Base-by-base conservation (phyloP, 1,140 invertebrate genomes). In the Agrypnia vestita region DNA sequence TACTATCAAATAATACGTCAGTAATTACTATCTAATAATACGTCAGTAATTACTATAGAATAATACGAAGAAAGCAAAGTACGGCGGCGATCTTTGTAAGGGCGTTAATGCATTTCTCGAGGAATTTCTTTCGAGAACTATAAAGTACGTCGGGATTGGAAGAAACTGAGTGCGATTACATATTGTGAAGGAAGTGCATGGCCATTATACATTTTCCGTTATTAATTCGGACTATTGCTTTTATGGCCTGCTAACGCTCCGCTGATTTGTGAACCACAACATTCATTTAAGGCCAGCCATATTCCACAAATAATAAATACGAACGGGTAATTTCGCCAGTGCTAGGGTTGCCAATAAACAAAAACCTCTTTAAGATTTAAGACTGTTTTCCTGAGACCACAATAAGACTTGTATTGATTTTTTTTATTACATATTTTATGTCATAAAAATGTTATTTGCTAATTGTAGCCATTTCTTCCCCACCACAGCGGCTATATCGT, bases 191-290 rank as follows among this genome's bases (percentile, higher is more conserved):
- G 44, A 69, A 69, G 44, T 69, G 43, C 64, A 69, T 15, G 64
- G 17, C 43, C 64, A 69, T 69, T 69, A 69, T 47, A 46, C 44
- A 69, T 15, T 69, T 47, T 17, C 43, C 64, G 43, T 69, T 69
- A 49, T 69, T 69, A 69, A 47, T 69, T 47, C 64, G 35, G 44
- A 69, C 64, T 49, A 69, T 69, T 69, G 44, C 64, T 47, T 69
- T 69, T 69, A 56, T 73, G 71, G 53, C 53, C 71, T 56, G 71
- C 71, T 73, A 73, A 73, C 71, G 71, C 71, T 53, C 21, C 13
- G 19, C 13, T 73, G 71, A 73, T 73, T 73, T 73, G 71, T 73
- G 71, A 49, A 12, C 71, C 6, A 19, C 49, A 43, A 71, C 53
- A 43, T 49, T 73, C 71, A 55, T 73, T 73, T 46, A 46, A 44